A percentile compares a stretch with the other conserved stretches of the same genome.
These are phyloP conservation scores for Oreocharis arfaki DNA, from an alignment of 2,113 vertebrate genomes.

Conservation along the genomic window DNA sequence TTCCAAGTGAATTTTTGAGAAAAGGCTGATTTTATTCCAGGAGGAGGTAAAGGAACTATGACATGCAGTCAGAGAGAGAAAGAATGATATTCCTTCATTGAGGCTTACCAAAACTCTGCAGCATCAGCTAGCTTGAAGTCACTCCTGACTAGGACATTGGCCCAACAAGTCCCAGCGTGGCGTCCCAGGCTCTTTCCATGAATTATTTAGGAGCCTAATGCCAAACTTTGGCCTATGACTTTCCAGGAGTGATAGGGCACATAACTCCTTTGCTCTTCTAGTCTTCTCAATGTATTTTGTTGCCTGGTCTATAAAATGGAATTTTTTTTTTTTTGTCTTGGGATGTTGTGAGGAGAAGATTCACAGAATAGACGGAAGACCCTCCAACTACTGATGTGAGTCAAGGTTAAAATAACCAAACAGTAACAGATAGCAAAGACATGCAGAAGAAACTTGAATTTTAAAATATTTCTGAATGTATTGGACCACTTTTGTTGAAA, in stretches of 20 bases:
- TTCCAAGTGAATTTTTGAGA: neutral
- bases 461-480: neutral
- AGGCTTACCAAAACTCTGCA: neutral
- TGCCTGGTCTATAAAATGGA: neutral
- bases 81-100: neutral
- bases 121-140: neutral
- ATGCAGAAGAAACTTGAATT: neutral
- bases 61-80: neutral
- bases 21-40: neutral
- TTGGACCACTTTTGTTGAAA: neutral
- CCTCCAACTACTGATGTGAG: neutral
- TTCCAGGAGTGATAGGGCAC: neutral
- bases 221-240: neutral
- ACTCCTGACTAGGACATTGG: neutral
- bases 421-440: neutral
- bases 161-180: fast-evolving
- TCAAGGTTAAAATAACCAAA: neutral
- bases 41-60: neutral
- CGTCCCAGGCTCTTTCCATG: neutral
- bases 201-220: neutral
- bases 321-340: neutral
- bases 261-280: neutral
- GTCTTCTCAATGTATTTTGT: neutral
- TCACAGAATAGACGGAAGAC: neutral
- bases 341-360: neutral